Evolutionary conservation across 64 coral and sea anemone species (phyloP), one percentile per base, ranked within the genome.

Genomic region (Montipora capricornis): DNA sequence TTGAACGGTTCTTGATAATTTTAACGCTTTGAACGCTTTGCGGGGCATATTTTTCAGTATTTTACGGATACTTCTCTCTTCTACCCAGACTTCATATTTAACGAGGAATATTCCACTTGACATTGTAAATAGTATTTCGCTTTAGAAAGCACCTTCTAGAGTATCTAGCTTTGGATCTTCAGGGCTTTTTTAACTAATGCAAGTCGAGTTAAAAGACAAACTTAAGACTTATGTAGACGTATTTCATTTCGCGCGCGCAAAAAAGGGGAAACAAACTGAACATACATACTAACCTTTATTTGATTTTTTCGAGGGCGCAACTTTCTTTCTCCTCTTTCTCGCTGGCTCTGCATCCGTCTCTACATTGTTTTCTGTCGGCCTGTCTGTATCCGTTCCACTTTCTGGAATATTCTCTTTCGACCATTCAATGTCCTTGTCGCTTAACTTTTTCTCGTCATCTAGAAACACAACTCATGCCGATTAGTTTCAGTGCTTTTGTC

Each of bases 361-460:
- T 74, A 0, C 71, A 74, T 74, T 44, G 71, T 74, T 74, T 74
- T 74, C 71, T 26, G 71, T 74, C 61, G 61, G 61, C 71, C 71
- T 74, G 24, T 74, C 71, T 44, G n/a, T 74, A 8, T 29, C 19
- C 71, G 19, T 44, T 74, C 26, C 67, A 69, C 67, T 69, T 20
- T 17, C 67, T 69, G 67, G 13, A 17, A 69, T 17, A 69, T 69
- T 69, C 1, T 69, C 1, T 69, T 69, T 74, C 8, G 71, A 74
- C 71, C 71, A 74, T 74, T 74, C 22, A n/a, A 74, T 74, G 71
- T 74, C 71, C 22, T 26, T 74, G 26, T 20, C 71, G 71, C 26
- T 74, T 74, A 74, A 74, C n/a, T 74, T 44, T 74, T 74, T 74
- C 71, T 74, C 71, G 71, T 74, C 71, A 74, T 74, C n/a, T 74